These are phyloP conservation scores for Noctuana brunneofusca DNA, from an alignment of 2,888 invertebrate species.

Conservation along the genomic window DNA sequence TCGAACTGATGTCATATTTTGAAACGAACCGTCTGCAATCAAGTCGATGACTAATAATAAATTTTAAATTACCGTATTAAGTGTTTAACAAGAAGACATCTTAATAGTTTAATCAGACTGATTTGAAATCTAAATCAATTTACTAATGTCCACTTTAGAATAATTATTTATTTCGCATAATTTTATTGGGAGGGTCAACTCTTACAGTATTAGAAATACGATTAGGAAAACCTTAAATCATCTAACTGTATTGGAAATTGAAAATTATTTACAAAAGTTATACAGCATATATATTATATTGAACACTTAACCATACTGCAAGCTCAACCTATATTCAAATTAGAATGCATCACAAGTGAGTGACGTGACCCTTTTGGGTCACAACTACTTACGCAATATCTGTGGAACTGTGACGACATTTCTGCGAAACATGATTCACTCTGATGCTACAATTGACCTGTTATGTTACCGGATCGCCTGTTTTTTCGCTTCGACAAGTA, in stretches of 20 bases:
- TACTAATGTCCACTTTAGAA: neutral
- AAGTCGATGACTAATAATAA: slow-evolving; percentile 23
- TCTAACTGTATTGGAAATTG: neutral
- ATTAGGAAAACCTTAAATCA: neutral
- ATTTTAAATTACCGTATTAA: slow-evolving; percentile 15
- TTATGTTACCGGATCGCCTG: slow-evolving; percentile 45
- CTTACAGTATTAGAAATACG: neutral
- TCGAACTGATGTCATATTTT: slow-evolving; percentile 19
- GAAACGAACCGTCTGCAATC: slow-evolving; percentile 16
- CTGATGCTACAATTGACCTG: slow-evolving; percentile 48
- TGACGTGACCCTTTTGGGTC: slow-evolving; percentile 46
- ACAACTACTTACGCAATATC: slow-evolving; percentile 47
- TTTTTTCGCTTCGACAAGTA: slow-evolving; percentile 61
- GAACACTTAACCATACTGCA: too few relatives aligned
- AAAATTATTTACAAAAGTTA: too few relatives aligned
- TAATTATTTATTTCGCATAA: neutral
- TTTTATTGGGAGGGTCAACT: neutral
- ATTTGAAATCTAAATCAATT: slow-evolving; percentile 7
- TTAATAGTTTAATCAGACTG: slow-evolving; percentile 20
- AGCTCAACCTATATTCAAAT: slow-evolving; percentile 1
- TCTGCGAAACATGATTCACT: slow-evolving; percentile 67
- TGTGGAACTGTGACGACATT: slow-evolving; percentile 71
- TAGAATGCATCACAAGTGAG: slow-evolving; percentile 44
- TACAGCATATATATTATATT: too few relatives aligned
- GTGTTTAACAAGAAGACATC: slow-evolving; percentile 10